phyloP scores from a whole-genome alignment of 2,113 vertebrate genomes.

The Lipophrys pholis region DNA sequence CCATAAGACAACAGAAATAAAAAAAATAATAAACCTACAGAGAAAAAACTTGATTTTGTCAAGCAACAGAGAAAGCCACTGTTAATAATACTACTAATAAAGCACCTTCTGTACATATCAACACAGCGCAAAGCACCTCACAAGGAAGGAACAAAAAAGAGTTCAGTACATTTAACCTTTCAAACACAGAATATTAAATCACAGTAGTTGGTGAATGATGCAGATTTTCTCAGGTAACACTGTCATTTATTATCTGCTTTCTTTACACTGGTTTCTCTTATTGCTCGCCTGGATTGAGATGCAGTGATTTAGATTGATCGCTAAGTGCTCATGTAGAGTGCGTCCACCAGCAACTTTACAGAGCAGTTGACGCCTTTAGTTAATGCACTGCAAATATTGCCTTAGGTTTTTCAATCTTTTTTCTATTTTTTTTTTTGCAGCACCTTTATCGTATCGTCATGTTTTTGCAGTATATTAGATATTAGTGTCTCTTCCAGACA shows the following conservation, averaged over 20 bases:
- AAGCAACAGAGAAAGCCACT: no score
- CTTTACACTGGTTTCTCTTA: slow-evolving; percentile 50
- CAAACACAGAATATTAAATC: slow-evolving; percentile 13
- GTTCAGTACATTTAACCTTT: no score
- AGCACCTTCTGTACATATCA: no score
- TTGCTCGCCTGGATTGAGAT: slow-evolving; percentile 53
- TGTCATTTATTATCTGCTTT: slow-evolving; percentile 51
- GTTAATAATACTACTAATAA: no score
- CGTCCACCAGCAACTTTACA: slow-evolving; percentile 24
- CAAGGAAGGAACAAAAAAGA: no score
- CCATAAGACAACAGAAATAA: no score
- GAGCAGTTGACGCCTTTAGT: slow-evolving; percentile 35
- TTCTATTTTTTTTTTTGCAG: slow-evolving; percentile 1
- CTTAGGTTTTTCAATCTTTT: not conserved
- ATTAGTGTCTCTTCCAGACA: slow-evolving; percentile 4
- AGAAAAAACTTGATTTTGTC: no score
- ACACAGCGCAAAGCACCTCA: no score
- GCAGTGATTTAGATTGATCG: slow-evolving; percentile 57
- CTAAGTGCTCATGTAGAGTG: slow-evolving; percentile 51
- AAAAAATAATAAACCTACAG: no score
- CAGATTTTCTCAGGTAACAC: slow-evolving; percentile 48
- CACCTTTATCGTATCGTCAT: slow-evolving; percentile 5
- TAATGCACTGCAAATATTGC: slow-evolving; percentile 22
- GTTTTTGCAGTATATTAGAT: slow-evolving; percentile 20
- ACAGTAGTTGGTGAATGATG: slow-evolving; percentile 35